Evolutionary conservation across 2,797 vertebrate genomes (phyloP).

Genomic region (Hozukius guyotensis): DNA sequence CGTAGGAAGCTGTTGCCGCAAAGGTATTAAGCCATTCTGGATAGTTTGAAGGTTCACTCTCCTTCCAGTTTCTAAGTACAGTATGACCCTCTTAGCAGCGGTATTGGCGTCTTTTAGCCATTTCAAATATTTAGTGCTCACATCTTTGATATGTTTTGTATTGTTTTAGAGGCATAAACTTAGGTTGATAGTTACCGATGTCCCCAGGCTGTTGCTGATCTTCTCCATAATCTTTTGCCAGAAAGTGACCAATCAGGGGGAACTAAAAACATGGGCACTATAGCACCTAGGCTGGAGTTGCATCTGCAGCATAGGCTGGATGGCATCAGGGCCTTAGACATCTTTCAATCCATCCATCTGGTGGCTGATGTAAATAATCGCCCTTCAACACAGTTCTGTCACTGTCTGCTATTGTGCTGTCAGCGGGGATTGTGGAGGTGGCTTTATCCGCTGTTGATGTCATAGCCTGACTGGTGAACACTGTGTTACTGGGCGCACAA

Average conservation of each 20-base stretch:
- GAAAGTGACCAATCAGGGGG: background rate
- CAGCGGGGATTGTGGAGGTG: constrained; percentile 19
- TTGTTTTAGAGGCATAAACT: too few species aligned
- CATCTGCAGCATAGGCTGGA: background rate
- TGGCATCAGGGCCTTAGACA: background rate
- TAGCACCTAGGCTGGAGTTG: background rate
- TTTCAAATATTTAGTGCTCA: too few species aligned
- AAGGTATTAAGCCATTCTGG: background rate
- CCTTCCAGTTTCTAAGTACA: too few species aligned
- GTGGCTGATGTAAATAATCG: constrained; percentile 17
- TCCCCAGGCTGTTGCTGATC: background rate
- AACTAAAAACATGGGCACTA: background rate
- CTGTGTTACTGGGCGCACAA: constrained; percentile 12
- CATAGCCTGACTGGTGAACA: constrained; percentile 22
- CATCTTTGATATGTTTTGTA: too few species aligned
- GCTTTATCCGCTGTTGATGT: constrained; percentile 14
- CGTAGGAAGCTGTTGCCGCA: background rate
- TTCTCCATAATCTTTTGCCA: background rate
- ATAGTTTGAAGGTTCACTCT: background rate
- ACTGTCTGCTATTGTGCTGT: background rate
- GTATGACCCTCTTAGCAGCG: too few species aligned
- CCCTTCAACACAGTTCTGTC: constrained; percentile 17
- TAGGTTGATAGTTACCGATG: too few species aligned
- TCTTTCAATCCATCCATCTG: background rate
- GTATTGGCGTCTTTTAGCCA: background rate